Conservation (phyloP, 1,140 invertebrate species). For the Pemphigus obesinymphae region DNA sequence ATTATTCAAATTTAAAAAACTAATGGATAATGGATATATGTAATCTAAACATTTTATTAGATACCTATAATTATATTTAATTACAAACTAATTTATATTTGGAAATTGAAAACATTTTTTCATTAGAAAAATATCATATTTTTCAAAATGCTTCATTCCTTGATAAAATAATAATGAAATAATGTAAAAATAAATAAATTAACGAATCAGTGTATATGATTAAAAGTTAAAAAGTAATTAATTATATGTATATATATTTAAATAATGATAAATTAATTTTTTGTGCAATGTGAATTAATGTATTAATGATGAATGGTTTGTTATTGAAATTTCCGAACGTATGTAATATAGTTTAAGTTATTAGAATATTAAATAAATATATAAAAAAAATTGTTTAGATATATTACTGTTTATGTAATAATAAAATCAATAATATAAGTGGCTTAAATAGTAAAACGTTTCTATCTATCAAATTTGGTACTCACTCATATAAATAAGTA, state of each 20-base stretch:
- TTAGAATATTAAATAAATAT: neutral
- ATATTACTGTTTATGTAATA: too few species aligned
- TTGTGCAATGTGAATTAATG: neutral
- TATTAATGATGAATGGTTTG: neutral
- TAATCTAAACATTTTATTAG: too few species aligned
- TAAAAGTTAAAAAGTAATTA: constrained; percentile 1
- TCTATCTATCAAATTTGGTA: too few species aligned
- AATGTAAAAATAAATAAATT: too few species aligned
- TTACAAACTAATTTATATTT: neutral
- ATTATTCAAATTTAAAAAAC: too few species aligned
- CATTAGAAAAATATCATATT: neutral
- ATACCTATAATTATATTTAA: too few species aligned
- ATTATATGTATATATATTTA: neutral
- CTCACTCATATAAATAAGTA: too few species aligned
- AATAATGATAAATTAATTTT: constrained; percentile 17
- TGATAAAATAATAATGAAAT: too few species aligned
- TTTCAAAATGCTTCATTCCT: neutral
- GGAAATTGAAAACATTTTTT: neutral
- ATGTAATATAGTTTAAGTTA: neutral
- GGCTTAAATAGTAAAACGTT: too few species aligned
- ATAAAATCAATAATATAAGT: too few species aligned
- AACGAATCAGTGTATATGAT: neutral
- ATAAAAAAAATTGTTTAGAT: too few species aligned
- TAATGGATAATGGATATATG: too few species aligned
- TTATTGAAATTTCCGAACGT: neutral